Conservation (phyloP, 2,888 invertebrate species). For the Rotaria magnacalcarata region DNA sequence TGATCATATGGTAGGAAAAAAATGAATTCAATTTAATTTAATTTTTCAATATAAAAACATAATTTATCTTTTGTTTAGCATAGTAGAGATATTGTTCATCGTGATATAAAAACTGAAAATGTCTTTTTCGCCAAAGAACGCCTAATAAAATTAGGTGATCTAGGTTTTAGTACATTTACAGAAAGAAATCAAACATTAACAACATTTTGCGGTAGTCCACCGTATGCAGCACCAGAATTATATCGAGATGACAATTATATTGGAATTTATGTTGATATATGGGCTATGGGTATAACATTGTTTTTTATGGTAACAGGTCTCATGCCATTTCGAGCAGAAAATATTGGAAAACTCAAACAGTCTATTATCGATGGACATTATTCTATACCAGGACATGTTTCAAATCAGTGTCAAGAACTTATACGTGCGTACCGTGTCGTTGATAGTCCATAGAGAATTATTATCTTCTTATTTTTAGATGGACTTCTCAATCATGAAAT, state of each 20-base stretch:
- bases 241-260: constrained; percentile 64
- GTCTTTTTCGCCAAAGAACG: constrained; percentile 67
- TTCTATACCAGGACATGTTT: constrained; percentile 57
- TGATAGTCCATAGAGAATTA: too few species aligned
- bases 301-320: constrained; percentile 73
- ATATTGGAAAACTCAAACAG: constrained; percentile 69
- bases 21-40: background rate
- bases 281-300: constrained; percentile 71
- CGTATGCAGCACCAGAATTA: constrained; percentile 75
- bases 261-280: constrained; percentile 68
- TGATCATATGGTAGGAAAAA: constrained; percentile 64
- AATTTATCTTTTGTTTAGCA: constrained; percentile 57
- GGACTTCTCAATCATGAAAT: constrained; percentile 58
- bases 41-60: background rate
- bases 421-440: constrained; percentile 49
- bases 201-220: constrained; percentile 75
- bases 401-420: constrained; percentile 57
- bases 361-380: constrained; percentile 68
- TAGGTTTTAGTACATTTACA: constrained; percentile 70
- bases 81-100: constrained; percentile 69
- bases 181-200: constrained; percentile 65
- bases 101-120: constrained; percentile 76
- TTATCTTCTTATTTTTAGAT: background rate
- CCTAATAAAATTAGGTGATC: constrained; percentile 67
- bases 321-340: constrained; percentile 74